Percentiles rank a stretch among this genome's conserved stretches.
phyloP scores from a whole-genome alignment of 2,888 invertebrate genomes.

The Scelioninae gen. 2 region DNA sequence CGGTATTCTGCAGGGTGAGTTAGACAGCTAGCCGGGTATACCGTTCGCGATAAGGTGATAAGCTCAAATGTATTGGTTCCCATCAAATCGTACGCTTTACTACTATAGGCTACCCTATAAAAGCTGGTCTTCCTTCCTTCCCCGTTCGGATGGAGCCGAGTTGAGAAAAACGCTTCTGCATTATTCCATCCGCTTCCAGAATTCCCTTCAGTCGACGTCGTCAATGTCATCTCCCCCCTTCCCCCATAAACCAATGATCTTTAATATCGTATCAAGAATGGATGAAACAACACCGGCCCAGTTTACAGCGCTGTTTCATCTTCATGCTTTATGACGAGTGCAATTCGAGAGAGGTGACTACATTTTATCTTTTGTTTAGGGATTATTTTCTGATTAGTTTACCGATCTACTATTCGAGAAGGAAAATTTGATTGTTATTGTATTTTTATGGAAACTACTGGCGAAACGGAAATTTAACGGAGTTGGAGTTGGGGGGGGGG shows the following conservation, averaged over 20 bases:
- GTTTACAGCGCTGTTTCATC: slow-evolving; percentile 29
- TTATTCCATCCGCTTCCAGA: slow-evolving; percentile 44
- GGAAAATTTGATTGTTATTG: too few relatives aligned
- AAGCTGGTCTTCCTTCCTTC: slow-evolving; percentile 63
- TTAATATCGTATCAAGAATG: slow-evolving; percentile 55
- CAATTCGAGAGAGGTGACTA: slow-evolving; percentile 2
- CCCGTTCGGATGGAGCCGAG: slow-evolving; percentile 19
- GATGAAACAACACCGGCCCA: slow-evolving; percentile 42
- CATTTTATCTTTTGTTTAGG: slow-evolving; percentile 2
- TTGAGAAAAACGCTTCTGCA: slow-evolving; percentile 48
- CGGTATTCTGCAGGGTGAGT: slow-evolving; percentile 63
- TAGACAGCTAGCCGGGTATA: slow-evolving; percentile 67
- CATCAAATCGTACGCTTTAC: slow-evolving; percentile 74
- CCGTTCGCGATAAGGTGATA: slow-evolving; percentile 74
- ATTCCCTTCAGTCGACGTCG: slow-evolving; percentile 47
- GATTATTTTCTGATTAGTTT: slow-evolving; percentile 28
- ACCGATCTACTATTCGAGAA: too few relatives aligned
- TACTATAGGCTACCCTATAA: slow-evolving; percentile 71
- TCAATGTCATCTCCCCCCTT: slow-evolving; percentile 45
- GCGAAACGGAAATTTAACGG: too few relatives aligned
- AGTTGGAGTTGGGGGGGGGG: too few relatives aligned
- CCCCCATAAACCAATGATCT: slow-evolving; percentile 52
- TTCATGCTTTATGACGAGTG: slow-evolving; percentile 23
- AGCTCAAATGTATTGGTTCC: slow-evolving; percentile 75
- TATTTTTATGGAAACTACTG: too few relatives aligned